phyloP scores from a whole-genome alignment of 2,888 invertebrate species.

The Drosophila kambysellisi region DNA sequence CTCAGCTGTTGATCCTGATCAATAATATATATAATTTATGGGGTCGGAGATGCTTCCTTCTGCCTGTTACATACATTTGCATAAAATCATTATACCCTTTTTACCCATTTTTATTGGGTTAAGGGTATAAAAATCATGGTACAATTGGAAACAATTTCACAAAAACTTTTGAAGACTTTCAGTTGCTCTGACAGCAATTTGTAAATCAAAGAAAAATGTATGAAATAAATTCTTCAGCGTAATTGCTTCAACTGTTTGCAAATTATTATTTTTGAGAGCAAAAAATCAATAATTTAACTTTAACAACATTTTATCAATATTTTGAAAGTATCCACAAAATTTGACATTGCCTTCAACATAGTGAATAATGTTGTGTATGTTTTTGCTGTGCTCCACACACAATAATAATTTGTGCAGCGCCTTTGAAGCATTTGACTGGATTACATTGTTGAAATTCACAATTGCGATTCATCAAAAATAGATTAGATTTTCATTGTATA shows the following conservation, averaged over 20 bases:
- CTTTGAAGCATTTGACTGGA: slow-evolving; percentile 43
- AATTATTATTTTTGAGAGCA: not conserved
- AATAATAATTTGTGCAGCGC: slow-evolving; percentile 44
- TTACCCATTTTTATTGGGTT: no score
- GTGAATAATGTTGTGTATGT: not conserved
- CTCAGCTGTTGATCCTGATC: no score
- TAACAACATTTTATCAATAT: not conserved
- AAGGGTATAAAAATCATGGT: slow-evolving; percentile 1
- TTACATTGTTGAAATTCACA: slow-evolving; percentile 67
- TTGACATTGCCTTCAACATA: not conserved
- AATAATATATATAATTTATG: no score
- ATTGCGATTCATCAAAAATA: slow-evolving; percentile 81
- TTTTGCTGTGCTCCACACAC: not conserved
- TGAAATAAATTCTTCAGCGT: not conserved
- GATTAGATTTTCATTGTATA: slow-evolving; percentile 72
- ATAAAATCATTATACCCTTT: no score
- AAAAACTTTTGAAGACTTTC: not conserved
- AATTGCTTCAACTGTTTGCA: not conserved
- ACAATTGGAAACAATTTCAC: not conserved
- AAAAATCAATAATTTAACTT: not conserved
- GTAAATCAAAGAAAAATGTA: not conserved
- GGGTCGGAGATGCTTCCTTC: no score
- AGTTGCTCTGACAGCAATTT: slow-evolving; percentile 19
- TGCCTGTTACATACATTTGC: no score
- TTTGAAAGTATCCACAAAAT: not conserved